These are phyloP conservation scores for Nixonia krombeini DNA, from an alignment of 1,140 invertebrate species.

Conservation along the genomic window DNA sequence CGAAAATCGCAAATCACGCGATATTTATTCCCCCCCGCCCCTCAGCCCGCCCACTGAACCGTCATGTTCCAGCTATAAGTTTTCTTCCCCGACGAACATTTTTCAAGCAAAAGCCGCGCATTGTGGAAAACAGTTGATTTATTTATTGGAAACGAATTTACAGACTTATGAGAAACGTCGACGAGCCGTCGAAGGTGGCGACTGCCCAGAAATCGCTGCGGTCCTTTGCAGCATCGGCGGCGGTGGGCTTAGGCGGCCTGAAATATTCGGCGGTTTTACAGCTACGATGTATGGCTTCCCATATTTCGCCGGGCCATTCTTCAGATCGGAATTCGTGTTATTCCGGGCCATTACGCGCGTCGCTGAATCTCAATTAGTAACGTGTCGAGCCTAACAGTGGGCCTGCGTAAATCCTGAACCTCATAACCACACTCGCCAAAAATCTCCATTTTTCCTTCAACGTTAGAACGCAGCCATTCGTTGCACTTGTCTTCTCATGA, in stretches of 20 bases:
- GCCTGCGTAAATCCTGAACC: conserved; percentile 31
- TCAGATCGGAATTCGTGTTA: conserved; percentile 68
- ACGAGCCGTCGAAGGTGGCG: too few relatives aligned
- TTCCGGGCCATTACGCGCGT: conserved; percentile 64
- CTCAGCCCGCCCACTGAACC: too few relatives aligned
- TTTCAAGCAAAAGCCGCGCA: too few relatives aligned
- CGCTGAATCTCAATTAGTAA: conserved; percentile 69
- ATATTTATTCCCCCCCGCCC: not conserved
- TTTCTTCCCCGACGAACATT: conserved; percentile 15
- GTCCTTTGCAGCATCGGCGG: conserved; percentile 45
- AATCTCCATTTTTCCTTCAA: conserved; percentile 6
- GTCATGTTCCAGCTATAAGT: too few relatives aligned
- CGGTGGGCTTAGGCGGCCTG: conserved; percentile 59
- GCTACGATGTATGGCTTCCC: conserved; percentile 62
- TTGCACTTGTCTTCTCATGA: too few relatives aligned
- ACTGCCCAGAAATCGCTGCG: too few relatives aligned
- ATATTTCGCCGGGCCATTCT: conserved; percentile 61
- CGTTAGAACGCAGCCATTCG: too few relatives aligned
- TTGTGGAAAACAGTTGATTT: too few relatives aligned
- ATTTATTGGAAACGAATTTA: too few relatives aligned
- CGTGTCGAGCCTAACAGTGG: conserved; percentile 37
- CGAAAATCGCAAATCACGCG: conserved; percentile 9
- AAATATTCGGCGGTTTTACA: conserved; percentile 70
- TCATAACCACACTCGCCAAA: conserved; percentile 32
- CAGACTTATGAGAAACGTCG: too few relatives aligned